Percentiles rank a stretch among this genome's conserved stretches.
Evolutionary conservation across 2,113 vertebrate species (phyloP).

Genomic region (Nyctibius bracteatus): DNA sequence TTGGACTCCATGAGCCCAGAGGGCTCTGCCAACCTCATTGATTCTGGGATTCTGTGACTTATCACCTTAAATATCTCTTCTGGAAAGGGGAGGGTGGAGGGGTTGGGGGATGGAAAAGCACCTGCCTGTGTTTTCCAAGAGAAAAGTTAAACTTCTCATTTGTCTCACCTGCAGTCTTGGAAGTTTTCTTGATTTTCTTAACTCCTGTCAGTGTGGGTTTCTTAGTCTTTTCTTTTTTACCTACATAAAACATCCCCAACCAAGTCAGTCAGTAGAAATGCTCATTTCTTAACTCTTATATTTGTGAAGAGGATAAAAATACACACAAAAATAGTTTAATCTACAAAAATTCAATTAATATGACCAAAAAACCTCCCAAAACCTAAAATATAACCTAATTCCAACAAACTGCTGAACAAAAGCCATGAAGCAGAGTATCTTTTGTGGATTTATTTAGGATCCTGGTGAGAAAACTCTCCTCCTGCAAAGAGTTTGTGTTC

Average conservation of each 20-base stretch:
- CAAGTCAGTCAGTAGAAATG: neutral
- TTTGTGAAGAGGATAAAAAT: neutral
- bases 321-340: neutral
- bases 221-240: conserved; percentile 53
- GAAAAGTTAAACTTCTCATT: neutral
- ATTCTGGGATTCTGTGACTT: too few species aligned
- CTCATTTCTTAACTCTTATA: neutral
- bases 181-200: conserved; percentile 37
- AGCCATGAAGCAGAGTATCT: neutral
- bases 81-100: neutral
- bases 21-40: too few species aligned
- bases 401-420: neutral
- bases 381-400: neutral
- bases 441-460: neutral
- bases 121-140: neutral
- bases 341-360: neutral
- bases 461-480: neutral
- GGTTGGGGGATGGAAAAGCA: neutral
- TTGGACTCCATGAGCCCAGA: too few species aligned
- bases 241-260: neutral
- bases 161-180: conserved; percentile 43
- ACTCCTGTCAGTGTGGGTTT: conserved; percentile 18
- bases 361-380: neutral
- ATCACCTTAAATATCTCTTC: neutral
- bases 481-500: neutral